Evolutionary conservation across 2,888 invertebrate species (phyloP).

Genomic region (Leptopilina myrica): DNA sequence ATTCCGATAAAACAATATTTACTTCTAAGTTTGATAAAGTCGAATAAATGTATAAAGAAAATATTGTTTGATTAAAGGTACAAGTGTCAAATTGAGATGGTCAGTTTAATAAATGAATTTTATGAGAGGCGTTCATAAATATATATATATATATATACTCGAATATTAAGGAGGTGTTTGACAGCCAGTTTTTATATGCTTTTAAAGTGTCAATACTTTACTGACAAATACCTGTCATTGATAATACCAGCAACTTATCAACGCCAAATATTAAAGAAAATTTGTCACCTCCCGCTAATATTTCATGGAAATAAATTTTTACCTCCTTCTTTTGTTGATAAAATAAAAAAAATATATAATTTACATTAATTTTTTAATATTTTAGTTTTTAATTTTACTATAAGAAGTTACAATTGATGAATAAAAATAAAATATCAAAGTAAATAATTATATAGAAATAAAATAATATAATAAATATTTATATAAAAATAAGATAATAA

Average conservation of each 20-base stretch:
- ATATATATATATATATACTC: background rate
- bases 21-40: background rate
- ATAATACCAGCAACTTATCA: background rate
- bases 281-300: background rate
- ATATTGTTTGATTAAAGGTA: constrained; percentile 14
- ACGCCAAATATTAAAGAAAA: background rate
- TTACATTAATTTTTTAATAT: no score
- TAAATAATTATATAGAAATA: no score
- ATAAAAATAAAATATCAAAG: no score
- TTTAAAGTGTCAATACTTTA: background rate
- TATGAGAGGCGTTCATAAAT: background rate
- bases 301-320: background rate
- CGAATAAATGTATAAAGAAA: background rate
- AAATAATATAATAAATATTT: no score
- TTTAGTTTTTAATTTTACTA: no score
- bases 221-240: background rate
- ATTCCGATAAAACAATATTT: constrained; percentile 32
- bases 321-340: background rate
- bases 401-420: no score
- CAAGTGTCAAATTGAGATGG: background rate
- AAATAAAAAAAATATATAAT: no score
- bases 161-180: background rate
- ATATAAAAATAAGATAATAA: no score
- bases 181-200: background rate
- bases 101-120: constrained; percentile 8